Conservation (phyloP, 2,888 invertebrate species). For the Scotopteryx bipunctaria region DNA sequence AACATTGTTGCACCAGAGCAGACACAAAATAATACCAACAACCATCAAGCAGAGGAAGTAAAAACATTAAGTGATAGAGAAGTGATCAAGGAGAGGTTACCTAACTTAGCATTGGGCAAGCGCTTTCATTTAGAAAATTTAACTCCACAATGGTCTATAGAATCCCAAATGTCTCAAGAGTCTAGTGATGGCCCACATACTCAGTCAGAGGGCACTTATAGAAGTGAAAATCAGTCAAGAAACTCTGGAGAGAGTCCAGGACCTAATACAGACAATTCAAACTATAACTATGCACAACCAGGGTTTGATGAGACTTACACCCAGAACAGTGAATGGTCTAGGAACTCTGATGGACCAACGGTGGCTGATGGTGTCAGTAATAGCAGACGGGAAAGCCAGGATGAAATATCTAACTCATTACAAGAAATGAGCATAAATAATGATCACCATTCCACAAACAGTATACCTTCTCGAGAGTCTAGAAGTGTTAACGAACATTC, state of each 20-base stretch:
- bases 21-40: conserved; percentile 42
- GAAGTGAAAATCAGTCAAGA: conserved; percentile 83
- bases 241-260: conserved; percentile 74
- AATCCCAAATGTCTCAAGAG: conserved; percentile 86
- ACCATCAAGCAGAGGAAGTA: conserved; percentile 52
- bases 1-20: conserved; percentile 44
- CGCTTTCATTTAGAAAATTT: conserved; percentile 70
- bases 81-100: conserved; percentile 66
- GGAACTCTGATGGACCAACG: conserved; percentile 53
- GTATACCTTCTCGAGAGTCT: conserved; percentile 31
- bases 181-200: conserved; percentile 85
- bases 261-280: conserved; percentile 65
- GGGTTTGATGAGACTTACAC: conserved; percentile 55
- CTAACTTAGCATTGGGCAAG: conserved; percentile 72
- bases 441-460: conserved; percentile 52
- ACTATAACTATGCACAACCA: conserved; percentile 67
- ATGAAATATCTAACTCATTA: conserved; percentile 62
- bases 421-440: conserved; percentile 68
- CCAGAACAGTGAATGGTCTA: conserved; percentile 62
- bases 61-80: conserved; percentile 69
- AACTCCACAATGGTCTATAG: conserved; percentile 86
- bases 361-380: conserved; percentile 46
- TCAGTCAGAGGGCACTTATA: conserved; percentile 84
- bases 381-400: conserved; percentile 56
- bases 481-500: conserved; percentile 30